Base-by-base conservation (phyloP, 2,888 invertebrate species). In the Caenorhabditis imperialis region DNA sequence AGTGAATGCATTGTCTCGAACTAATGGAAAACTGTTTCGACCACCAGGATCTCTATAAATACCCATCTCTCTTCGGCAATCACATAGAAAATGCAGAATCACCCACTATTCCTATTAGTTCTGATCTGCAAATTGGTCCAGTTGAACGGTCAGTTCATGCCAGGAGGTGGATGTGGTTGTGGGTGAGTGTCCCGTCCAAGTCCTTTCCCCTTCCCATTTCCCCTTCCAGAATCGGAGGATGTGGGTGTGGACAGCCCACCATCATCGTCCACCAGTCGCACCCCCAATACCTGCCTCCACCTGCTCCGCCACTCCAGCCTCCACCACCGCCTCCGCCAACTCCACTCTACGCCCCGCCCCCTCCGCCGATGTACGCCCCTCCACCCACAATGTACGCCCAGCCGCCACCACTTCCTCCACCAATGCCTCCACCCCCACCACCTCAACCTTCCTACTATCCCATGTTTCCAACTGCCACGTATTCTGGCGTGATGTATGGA, bases 211-310 rank as follows among this genome's bases (percentile, higher is more conserved):
- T n/a, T 35, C 16, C n/a, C 35, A 5, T 22, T 42, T 10, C 4
- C 37, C n/a, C 6, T 51, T 47, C 10, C 40, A 74, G 74, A 27
- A 51, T 61, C 44, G 61, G 65, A 8, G 74, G 74, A 3, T 74
- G 74, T 38, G 74, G 67, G 16, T 74, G 74, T 50, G 67, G 50
- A n/a, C 74, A 54, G 33, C 67, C 74, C 14, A 74, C 74, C 14
- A 74, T 74, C 23, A 67, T 67, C 14, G 67, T 74, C 8, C 73
- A 73, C 7, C 50, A 62, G 44, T 12, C 51, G 3, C 70, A 60
- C 16, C 57, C 63, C 6, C 58, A 63, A 25, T 61, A 67, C 45
- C 23, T 47, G 8, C 48, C 54, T 0, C 57, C 71, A 18, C 63
- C 57, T 16, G 16, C 27, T 6, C 51, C 48, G 18, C 51, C 37